A percentile compares a stretch with the other conserved stretches of the same genome.
Evolutionary conservation across 2,888 invertebrate species (phyloP).

Genomic region (Protonemura montana): DNA sequence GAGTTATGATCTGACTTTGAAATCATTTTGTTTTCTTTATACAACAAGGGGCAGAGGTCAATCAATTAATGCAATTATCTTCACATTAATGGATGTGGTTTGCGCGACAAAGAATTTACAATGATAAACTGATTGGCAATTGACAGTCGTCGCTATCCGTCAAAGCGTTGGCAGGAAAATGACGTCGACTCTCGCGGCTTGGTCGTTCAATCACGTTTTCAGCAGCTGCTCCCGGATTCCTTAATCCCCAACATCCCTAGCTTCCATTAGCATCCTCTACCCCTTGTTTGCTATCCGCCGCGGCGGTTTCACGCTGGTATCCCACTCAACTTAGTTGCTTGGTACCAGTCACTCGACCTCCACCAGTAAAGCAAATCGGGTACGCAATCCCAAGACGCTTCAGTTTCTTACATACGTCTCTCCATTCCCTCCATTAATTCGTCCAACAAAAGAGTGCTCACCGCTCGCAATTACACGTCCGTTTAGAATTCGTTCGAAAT

Average conservation of each 20-base stretch:
- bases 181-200: background rate
- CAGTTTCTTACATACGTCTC: background rate
- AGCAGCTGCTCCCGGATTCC: background rate
- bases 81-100: background rate
- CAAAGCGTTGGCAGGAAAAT: background rate
- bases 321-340: background rate
- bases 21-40: slow-evolving; percentile 4
- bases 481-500: background rate
- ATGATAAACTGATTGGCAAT: background rate
- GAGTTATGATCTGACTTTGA: background rate
- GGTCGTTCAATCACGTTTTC: background rate
- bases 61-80: slow-evolving; percentile 7
- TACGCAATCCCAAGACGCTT: background rate
- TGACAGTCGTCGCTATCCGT: background rate
- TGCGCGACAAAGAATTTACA: background rate
- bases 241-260: background rate
- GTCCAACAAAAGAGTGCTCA: background rate
- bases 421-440: background rate
- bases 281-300: background rate
- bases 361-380: background rate
- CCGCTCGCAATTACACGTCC: background rate
- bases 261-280: background rate
- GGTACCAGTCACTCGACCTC: background rate
- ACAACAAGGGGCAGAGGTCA: background rate
- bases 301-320: background rate